Evolutionary conservation across 2,113 vertebrate species (phyloP).

Genomic region (Pangasianodon gigas): DNA sequence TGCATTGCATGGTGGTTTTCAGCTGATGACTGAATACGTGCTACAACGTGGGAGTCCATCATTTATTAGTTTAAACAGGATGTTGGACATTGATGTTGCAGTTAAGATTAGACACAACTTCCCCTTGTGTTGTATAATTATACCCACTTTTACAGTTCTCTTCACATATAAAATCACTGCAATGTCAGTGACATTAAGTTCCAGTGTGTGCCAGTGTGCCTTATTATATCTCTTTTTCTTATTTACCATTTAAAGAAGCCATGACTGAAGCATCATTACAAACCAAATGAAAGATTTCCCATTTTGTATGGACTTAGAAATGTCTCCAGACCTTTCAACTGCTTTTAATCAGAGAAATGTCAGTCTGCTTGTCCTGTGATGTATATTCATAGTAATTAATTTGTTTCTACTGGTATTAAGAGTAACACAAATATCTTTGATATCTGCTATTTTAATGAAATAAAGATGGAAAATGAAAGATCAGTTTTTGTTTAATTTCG

Average conservation of each 20-base stretch:
- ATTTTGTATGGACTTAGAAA: slow-evolving; percentile 27
- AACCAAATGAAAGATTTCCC: not conserved
- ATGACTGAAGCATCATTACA: slow-evolving; percentile 27
- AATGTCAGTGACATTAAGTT: not conserved
- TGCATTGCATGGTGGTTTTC: not conserved
- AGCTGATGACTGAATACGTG: not conserved
- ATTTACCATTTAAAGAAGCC: slow-evolving; percentile 19
- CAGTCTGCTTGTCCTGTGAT: slow-evolving; percentile 68
- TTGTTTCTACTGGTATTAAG: slow-evolving; percentile 87
- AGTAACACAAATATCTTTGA: slow-evolving; percentile 80
- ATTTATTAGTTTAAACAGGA: not conserved
- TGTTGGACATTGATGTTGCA: not conserved
- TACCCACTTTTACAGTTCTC: not conserved
- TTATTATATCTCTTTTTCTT: not conserved
- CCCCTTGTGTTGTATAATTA: not conserved
- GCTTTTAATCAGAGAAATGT: slow-evolving; percentile 40
- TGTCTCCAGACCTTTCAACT: slow-evolving; percentile 33
- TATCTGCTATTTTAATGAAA: slow-evolving; percentile 92
- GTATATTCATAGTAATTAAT: slow-evolving; percentile 82
- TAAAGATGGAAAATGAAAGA: slow-evolving; percentile 72
- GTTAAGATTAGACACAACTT: not conserved
- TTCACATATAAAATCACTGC: not conserved
- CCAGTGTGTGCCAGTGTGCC: slow-evolving; percentile 13
- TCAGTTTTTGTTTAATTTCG: not conserved
- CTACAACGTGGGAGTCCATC: not conserved